phyloP scores from a whole-genome alignment of 2,888 invertebrate species.

The Prenolepis imparis region DNA sequence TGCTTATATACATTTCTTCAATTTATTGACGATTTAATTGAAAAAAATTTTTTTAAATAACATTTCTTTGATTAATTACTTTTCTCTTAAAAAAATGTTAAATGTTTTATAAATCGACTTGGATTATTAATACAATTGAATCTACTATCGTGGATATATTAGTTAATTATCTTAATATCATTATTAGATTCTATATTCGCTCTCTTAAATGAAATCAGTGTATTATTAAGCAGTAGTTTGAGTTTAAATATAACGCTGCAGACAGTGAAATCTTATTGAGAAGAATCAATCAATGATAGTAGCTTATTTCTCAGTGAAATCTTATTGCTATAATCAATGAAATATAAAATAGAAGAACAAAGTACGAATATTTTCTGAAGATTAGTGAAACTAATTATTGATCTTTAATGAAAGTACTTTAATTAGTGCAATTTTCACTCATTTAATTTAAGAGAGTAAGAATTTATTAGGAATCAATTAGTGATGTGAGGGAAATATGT shows the following conservation, averaged over 20 bases:
- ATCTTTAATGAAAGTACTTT: not conserved
- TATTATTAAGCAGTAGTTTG: not conserved
- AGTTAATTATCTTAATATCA: not conserved
- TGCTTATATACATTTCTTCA: not conserved
- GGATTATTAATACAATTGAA: not conserved
- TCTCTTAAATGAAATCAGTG: not conserved
- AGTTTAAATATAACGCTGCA: not conserved
- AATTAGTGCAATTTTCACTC: not conserved
- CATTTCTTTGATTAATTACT: not conserved
- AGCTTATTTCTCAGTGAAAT: not conserved
- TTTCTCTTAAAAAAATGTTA: not conserved
- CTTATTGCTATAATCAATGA: not conserved
- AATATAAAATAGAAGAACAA: not conserved
- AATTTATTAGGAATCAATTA: not conserved
- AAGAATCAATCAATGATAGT: too few species aligned
- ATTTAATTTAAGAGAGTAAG: not conserved
- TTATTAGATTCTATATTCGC: not conserved
- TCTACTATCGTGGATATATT: not conserved
- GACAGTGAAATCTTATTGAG: too few species aligned
- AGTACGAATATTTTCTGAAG: not conserved
- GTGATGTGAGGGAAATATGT: not conserved
- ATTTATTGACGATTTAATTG: not conserved
- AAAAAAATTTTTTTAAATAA: not conserved
- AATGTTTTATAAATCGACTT: not conserved
- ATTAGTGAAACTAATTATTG: not conserved